phyloP scores from a whole-genome alignment of 2,113 vertebrate genomes.

The Columbina picui region DNA sequence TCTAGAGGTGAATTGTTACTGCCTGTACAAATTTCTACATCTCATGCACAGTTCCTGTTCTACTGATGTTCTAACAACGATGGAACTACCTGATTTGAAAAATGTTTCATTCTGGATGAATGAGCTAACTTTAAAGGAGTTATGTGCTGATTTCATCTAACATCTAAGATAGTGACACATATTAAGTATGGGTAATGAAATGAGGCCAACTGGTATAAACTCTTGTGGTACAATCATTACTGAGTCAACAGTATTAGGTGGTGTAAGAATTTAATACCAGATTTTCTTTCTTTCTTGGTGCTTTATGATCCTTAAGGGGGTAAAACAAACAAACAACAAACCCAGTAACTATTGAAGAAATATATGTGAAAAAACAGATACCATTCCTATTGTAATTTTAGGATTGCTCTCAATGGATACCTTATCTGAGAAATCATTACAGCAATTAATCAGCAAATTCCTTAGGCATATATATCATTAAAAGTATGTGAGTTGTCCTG shows the following conservation, averaged over 20 bases:
- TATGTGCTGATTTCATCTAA: background rate
- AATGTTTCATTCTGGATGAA: background rate
- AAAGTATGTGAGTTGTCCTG: background rate
- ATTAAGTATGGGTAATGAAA: background rate
- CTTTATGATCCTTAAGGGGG: accelerated
- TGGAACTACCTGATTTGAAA: background rate
- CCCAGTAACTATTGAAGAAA: background rate
- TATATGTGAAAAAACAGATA: background rate
- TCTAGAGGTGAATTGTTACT: background rate
- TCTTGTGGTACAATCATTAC: background rate
- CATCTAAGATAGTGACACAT: background rate
- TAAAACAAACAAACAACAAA: accelerated
- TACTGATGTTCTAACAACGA: background rate
- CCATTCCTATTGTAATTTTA: background rate
- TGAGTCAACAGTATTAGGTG: background rate
- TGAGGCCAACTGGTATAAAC: background rate
- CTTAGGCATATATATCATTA: background rate
- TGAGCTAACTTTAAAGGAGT: background rate
- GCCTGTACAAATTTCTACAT: background rate
- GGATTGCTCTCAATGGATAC: background rate
- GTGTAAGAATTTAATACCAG: background rate
- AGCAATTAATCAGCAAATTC: background rate
- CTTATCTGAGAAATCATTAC: background rate
- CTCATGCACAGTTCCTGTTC: background rate
- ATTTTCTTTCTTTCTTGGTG: background rate